Conservation (phyloP, 2,888 invertebrate genomes). For the Arenicola marina region DNA sequence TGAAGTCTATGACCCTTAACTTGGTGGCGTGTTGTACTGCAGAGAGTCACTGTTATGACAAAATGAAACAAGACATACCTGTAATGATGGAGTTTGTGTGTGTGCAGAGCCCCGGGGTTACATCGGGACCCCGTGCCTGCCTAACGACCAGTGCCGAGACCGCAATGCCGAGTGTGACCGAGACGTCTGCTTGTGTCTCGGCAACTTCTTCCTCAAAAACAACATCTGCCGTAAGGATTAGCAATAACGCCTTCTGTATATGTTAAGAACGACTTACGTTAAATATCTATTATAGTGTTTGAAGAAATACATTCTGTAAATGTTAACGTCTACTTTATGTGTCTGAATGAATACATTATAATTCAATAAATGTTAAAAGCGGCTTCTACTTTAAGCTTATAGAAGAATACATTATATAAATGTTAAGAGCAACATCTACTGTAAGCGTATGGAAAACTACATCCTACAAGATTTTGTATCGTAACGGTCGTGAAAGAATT, state of each 20-base stretch:
- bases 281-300: too few relatives aligned
- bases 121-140: constrained; percentile 20
- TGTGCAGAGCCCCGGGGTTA: constrained; percentile 16
- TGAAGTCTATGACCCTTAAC: constrained; percentile 11
- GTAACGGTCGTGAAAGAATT: too few relatives aligned
- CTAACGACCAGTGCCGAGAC: constrained; percentile 16
- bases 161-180: constrained; percentile 18
- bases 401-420: too few relatives aligned
- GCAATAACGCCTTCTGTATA: too few relatives aligned
- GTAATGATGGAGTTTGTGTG: not conserved
- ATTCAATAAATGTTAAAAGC: not conserved
- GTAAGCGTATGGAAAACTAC: too few relatives aligned
- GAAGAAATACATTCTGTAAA: too few relatives aligned
- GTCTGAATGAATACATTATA: too few relatives aligned
- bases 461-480: too few relatives aligned
- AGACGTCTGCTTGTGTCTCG: constrained; percentile 3
- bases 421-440: too few relatives aligned
- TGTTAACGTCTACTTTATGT: too few relatives aligned
- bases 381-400: too few relatives aligned
- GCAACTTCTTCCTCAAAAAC: not conserved
- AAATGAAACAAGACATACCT: constrained; percentile 17
- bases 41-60: constrained; percentile 20
- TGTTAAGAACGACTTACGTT: too few relatives aligned
- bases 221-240: constrained; percentile 8
- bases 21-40: constrained; percentile 18